phyloP scores from a whole-genome alignment of 1,140 invertebrate species.

The Philotrypesis tridentata region DNA sequence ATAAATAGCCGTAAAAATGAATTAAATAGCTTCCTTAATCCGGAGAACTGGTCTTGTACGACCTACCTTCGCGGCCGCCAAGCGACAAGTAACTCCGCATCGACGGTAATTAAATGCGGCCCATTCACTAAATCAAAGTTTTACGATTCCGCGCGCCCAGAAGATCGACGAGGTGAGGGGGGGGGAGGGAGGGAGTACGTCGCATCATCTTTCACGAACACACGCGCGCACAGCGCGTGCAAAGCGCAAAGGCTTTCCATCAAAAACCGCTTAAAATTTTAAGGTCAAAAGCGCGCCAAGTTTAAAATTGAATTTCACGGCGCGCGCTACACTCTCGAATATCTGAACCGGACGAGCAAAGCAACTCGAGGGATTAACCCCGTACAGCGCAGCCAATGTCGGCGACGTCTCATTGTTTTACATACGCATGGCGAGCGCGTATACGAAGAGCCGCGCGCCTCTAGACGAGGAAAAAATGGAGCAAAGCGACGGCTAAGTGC shows the following conservation, averaged over 20 bases:
- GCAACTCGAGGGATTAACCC: no score
- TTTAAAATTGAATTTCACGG: slow-evolving; percentile 17
- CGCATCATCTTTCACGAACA: background rate
- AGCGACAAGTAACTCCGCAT: slow-evolving; percentile 3
- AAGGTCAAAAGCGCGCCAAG: background rate
- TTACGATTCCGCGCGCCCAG: slow-evolving; percentile 18
- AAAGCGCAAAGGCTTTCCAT: no score
- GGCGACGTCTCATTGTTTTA: slow-evolving; percentile 12
- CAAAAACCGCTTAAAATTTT: background rate
- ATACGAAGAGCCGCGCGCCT: no score
- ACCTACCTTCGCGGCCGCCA: slow-evolving; percentile 14
- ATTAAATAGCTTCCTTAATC: slow-evolving; percentile 16
- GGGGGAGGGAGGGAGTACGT: background rate
- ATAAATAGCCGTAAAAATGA: slow-evolving; percentile 7
- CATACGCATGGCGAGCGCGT: no score
- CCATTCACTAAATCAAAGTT: slow-evolving; percentile 16
- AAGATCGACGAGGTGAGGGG: background rate
- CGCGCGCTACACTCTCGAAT: no score
- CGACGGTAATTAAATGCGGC: slow-evolving; percentile 11
- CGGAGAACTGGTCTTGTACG: background rate
- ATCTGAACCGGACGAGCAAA: no score
- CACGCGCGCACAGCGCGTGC: background rate
- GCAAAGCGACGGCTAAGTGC: background rate
- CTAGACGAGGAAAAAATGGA: slow-evolving; percentile 6
- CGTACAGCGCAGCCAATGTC: background rate